Evolutionary conservation across 2,888 invertebrate species (phyloP), one percentile per base, ranked within the genome.

Genomic region (Bursaphelenchus okinawaensis): DNA sequence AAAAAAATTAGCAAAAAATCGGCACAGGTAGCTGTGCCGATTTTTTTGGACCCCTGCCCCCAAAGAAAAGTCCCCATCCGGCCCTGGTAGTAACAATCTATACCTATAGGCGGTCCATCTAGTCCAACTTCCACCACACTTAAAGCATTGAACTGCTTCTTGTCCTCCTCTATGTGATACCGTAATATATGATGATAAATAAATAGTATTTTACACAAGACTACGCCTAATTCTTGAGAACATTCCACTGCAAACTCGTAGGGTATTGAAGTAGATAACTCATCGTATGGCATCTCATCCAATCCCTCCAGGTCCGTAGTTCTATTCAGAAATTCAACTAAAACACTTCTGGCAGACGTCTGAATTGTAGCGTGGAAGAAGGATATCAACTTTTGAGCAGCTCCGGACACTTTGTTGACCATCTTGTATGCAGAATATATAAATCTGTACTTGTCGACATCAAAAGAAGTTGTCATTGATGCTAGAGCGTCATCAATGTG

Each of bases 391-490:
- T 74, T 72, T 2, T 57, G 20, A 20, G 75, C 66, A 12, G 66
- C 69, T 8, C 40, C 55, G 70, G 72, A 85, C 0, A 91, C 91
- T 84, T 95, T 95, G 0, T 92, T 93, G 4, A 96, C 84, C 23
- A 94, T 85, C 50, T 88, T 88, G 82, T 93, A 96, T 0, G 95
- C 95, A 73, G 88, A 88, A 80, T 92, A 90, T 0, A 95, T 85
- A 75, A 91, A 90, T 9, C 88, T 87, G 82, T 94, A 96, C 7
- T 89, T 88, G 12, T 87, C 87, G 23, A 87, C 87, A 78, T 94
- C 90, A 82, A 92, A 93, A 74, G 88, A 60, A 16, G 73, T 64
- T 24, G 76, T 71, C 16, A 75, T 62, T 0, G 71, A 62, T 16
- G 74, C 65, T 6, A 79, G 65, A 8, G 75, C 68, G 4, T 72